Evolutionary conservation across 2,888 invertebrate genomes (phyloP), one percentile per base, ranked within the genome.

Genomic region (Alcis repandata): DNA sequence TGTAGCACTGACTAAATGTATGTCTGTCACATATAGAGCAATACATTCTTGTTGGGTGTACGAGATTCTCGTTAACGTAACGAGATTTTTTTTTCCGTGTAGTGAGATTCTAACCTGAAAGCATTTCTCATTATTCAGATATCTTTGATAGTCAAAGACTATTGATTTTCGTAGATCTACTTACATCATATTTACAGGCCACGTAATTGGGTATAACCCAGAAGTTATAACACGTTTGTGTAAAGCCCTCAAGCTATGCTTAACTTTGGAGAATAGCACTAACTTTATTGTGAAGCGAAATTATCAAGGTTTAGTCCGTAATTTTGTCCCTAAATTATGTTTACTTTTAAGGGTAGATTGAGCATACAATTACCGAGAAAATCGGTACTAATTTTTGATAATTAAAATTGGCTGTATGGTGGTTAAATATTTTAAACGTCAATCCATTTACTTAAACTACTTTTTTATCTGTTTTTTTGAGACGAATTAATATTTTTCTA

Each of bases 271-370:
- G 61, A 17, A 38, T 17, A 51, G 11, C 52, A 48, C 53, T 63
- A 68, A 67, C 60, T 66, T 63, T 63, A 67, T 70, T 68, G 68
- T 57, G 61, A 61, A 57, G 54, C 57, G 48, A 63, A 69, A 64
- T 69, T 64, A 62, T 62, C 53, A 36, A 62, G 61, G 57, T 62
- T 68, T 68, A 59, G 45, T 56, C 20, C 51, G 11, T 17, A 59
- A 40, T 67, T 61, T 63, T 59, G 57, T 65, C 59, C 61, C 45
- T 63, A 56, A 68, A 62, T 70, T 59, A 61, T 43, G 61, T 57
- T 43, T 38, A 46, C n/a, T n/a, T n/a, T n/a, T n/a, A n/a, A n/a
- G 36, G 61, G 45, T 61, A 41, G 54, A 60, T 62, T 52, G 59
- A 17, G 17, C 20, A 8, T 13, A 38, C 20, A 51, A 20, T 51